Conservation (phyloP, 1,140 invertebrate genomes). For the Apis mellifera region Amel_HAv3.1 CM009941.2:6515001-6515500, state of each 20-base stretch:
- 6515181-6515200: not conserved
- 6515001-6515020: too few species aligned
- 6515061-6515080: too few species aligned
- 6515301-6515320: not conserved
- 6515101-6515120: too few species aligned
- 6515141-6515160: too few species aligned
- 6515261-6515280: not conserved
- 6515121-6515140: too few species aligned
- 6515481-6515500: slow-evolving; percentile 39
- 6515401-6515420: not conserved
- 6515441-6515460: slow-evolving; percentile 14
- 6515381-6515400: slow-evolving; percentile 1
- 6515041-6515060: too few species aligned
- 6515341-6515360: not conserved
- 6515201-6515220: not conserved
- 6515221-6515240: not conserved
- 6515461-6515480: slow-evolving; percentile 34
- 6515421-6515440: slow-evolving; percentile 34
- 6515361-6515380: slow-evolving; percentile 1
- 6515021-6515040: too few species aligned
- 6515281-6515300: not conserved
- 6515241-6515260: not conserved
- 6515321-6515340: not conserved
- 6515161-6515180: not conserved
- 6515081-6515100: too few species aligned